These are phyloP conservation scores for Gastrophryne carolinensis DNA, from an alignment of 2,797 vertebrate genomes.

Conservation along the genomic window DNA sequence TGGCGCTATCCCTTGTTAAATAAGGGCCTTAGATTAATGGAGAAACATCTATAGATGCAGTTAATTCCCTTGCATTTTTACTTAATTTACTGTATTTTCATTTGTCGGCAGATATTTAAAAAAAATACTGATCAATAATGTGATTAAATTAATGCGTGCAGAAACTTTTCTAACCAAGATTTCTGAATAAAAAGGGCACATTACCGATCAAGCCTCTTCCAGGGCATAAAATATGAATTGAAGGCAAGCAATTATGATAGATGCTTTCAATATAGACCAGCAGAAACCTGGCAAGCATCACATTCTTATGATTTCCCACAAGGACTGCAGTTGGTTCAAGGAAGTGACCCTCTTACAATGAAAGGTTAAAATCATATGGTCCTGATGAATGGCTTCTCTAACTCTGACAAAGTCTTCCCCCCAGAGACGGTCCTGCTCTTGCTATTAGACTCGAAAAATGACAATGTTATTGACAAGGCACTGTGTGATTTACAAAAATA, in stretches of 20 bases:
- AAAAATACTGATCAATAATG: neutral
- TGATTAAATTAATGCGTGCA: neutral
- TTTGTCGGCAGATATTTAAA: neutral
- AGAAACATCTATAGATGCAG: too few relatives aligned
- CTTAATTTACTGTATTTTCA: too few relatives aligned
- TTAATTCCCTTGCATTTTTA: too few relatives aligned
- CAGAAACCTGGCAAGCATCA: conserved; percentile 19
- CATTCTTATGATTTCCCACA: conserved; percentile 42
- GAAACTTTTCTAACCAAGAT: neutral
- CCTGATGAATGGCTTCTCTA: conserved; percentile 49
- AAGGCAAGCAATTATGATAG: conserved; percentile 42
- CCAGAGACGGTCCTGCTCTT: neutral
- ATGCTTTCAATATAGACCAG: conserved; percentile 44
- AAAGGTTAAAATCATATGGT: conserved; percentile 50
- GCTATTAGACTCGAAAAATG: conserved; percentile 37
- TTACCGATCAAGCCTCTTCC: conserved; percentile 26
- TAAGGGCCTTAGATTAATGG: too few relatives aligned
- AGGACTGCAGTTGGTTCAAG: conserved; percentile 40
- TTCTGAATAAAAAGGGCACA: neutral
- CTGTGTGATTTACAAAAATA: conserved; percentile 34
- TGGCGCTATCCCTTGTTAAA: too few relatives aligned
- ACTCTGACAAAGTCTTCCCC: conserved; percentile 32
- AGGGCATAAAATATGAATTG: conserved; percentile 49
- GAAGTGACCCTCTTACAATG: conserved; percentile 50
- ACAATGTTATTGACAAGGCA: conserved; percentile 32